phyloP scores from a whole-genome alignment of 1,140 invertebrate species.

The Bombus affinis region DNA sequence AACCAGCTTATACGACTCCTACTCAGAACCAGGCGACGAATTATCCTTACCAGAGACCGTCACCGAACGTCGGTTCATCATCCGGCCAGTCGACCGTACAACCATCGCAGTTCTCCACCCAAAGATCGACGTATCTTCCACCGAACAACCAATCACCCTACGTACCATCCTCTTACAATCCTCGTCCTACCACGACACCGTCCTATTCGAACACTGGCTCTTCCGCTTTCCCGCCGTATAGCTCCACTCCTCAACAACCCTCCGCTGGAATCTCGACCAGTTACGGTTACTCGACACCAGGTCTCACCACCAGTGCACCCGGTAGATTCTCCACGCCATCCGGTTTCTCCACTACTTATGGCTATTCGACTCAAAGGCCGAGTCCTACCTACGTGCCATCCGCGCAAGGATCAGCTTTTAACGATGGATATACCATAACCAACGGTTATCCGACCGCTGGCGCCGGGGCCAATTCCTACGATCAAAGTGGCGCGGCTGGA shows the following conservation, averaged over 20 bases:
- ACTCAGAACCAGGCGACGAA: constrained; percentile 60
- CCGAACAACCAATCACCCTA: constrained; percentile 48
- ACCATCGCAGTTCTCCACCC: constrained; percentile 51
- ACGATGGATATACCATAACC: background rate
- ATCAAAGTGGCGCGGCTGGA: background rate
- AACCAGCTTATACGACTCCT: constrained; percentile 67
- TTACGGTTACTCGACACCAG: constrained; percentile 12
- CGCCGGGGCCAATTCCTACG: background rate
- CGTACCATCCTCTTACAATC: constrained; percentile 63
- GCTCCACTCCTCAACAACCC: constrained; percentile 54
- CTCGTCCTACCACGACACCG: constrained; percentile 63
- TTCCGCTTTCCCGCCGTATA: constrained; percentile 65
- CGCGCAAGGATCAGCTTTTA: background rate
- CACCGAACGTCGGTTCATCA: constrained; percentile 62
- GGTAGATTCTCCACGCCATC: background rate
- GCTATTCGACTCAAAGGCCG: constrained; percentile 11
- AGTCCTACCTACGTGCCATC: constrained; percentile 7
- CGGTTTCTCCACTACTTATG: constrained; percentile 20
- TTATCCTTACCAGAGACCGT: constrained; percentile 70
- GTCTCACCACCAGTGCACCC: background rate
- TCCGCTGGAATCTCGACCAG: constrained; percentile 41
- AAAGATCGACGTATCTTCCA: constrained; percentile 56
- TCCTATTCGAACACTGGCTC: constrained; percentile 63
- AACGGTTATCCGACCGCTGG: background rate
- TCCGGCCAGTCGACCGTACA: constrained; percentile 51